These are phyloP conservation scores for Corythaixoides concolor DNA, from an alignment of 2,113 vertebrate species.

Conservation along the genomic window DNA sequence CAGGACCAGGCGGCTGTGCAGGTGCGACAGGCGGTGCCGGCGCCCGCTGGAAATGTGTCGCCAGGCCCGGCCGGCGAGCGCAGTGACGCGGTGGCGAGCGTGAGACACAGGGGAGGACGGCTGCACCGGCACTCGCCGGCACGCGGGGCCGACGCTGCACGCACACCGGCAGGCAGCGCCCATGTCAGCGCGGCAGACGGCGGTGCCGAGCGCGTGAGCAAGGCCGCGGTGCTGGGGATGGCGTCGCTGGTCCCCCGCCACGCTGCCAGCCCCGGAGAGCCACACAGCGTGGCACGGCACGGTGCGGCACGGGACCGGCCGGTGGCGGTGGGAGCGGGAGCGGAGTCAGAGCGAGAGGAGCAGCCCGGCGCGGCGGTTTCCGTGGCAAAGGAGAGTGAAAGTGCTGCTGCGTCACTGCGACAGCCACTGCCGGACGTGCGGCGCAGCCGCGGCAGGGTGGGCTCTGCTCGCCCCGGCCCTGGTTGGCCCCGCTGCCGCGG, in stretches of 20 bases:
- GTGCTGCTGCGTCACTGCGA: background rate
- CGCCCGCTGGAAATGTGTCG: background rate
- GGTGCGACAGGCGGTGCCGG: background rate
- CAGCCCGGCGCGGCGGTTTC: background rate
- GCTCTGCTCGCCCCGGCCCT: background rate
- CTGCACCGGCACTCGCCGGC: background rate
- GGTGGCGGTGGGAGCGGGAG: background rate
- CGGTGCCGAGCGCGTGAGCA: accelerated
- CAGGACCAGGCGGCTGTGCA: background rate
- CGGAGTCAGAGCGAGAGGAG: background rate
- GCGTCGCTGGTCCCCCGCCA: background rate
- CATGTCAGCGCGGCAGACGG: background rate
- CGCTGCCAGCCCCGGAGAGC: background rate
- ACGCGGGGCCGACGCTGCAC: too few relatives aligned
- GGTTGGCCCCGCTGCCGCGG: background rate
- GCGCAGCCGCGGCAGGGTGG: background rate
- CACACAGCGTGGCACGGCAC: accelerated
- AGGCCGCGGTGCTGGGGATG: background rate
- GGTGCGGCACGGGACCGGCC: background rate
- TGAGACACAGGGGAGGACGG: background rate
- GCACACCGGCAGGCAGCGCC: background rate
- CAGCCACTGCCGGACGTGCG: background rate
- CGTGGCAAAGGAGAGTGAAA: slow-evolving; percentile 27
- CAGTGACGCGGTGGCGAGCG: background rate
- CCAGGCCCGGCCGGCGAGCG: background rate